Percentiles rank a stretch among this genome's conserved stretches.
phyloP scores from a whole-genome alignment of 2,797 vertebrate genomes.

The Fringilla coelebs region DNA sequence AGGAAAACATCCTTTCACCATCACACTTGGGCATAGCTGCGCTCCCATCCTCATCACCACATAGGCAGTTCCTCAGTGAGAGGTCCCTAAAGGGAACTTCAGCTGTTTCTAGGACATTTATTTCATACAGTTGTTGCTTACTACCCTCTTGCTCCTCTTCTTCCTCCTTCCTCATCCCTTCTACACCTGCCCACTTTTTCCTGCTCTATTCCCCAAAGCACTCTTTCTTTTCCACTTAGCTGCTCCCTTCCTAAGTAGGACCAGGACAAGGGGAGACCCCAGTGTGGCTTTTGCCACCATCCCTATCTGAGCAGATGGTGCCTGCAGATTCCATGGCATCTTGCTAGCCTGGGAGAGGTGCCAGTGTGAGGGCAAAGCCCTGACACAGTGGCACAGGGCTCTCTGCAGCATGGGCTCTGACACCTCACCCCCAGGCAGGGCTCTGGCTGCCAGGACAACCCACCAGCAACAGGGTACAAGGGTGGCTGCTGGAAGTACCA shows the following conservation, averaged over 20 bases:
- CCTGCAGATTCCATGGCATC: not conserved
- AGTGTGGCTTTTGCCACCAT: not conserved
- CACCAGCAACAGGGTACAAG: not conserved
- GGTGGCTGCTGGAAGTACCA: not conserved
- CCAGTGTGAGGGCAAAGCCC: fast-evolving
- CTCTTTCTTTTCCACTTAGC: not conserved
- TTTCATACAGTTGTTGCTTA: not conserved
- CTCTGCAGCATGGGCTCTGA: not conserved
- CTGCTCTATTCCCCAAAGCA: not conserved
- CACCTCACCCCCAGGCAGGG: not conserved
- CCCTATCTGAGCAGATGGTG: not conserved
- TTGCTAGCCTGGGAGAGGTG: not conserved
- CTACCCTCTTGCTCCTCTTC: not conserved
- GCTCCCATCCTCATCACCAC: fast-evolving
- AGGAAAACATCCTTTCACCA: fast-evolving
- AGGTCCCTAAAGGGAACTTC: not conserved
- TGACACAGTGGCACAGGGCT: fast-evolving
- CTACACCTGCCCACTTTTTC: not conserved
- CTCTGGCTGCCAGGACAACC: not conserved
- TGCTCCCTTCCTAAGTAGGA: not conserved
- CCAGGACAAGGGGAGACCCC: not conserved
- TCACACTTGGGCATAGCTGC: not conserved
- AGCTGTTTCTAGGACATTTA: not conserved
- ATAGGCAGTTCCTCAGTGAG: fast-evolving
- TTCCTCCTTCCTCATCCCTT: not conserved